Evolutionary conservation across 1,140 invertebrate species (phyloP).

Genomic region (Drosophila yakuba): DNA sequence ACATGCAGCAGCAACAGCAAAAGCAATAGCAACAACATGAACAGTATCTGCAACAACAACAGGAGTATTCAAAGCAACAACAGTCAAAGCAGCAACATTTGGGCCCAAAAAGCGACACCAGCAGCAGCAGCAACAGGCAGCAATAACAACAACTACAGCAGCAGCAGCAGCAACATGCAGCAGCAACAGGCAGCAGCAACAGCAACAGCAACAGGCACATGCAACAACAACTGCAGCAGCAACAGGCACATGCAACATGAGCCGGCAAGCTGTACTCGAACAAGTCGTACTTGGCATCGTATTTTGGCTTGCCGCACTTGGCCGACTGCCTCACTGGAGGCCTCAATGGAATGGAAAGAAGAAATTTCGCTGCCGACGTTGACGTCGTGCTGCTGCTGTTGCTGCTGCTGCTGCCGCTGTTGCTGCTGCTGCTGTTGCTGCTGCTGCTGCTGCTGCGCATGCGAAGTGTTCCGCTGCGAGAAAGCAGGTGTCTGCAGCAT

Average conservation of each 20-base stretch:
- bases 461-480: constrained; percentile 85
- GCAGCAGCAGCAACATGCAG: constrained; percentile 1
- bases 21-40: neutral
- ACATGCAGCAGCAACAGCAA: neutral
- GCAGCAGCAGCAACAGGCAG: neutral
- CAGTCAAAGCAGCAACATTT: no score
- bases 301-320: constrained; percentile 40
- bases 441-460: constrained; percentile 72
- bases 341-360: constrained; percentile 71
- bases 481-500: constrained; percentile 85
- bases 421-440: constrained; percentile 59
- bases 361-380: constrained; percentile 69
- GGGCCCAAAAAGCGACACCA: no score
- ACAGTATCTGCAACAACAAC: neutral
- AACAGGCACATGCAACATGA: neutral
- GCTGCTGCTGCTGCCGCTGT: constrained; percentile 38
- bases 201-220: neutral
- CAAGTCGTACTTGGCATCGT: constrained; percentile 50
- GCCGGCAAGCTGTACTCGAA: constrained; percentile 43
- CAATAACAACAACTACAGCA: neutral
- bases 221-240: constrained; percentile 6
- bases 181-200: constrained; percentile 6
- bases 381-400: constrained; percentile 13
- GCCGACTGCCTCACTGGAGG: constrained; percentile 57
- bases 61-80: no score